These are phyloP conservation scores for Spondyliosoma cantharus DNA, from an alignment of 2,797 vertebrate species.

Conservation along the genomic window DNA sequence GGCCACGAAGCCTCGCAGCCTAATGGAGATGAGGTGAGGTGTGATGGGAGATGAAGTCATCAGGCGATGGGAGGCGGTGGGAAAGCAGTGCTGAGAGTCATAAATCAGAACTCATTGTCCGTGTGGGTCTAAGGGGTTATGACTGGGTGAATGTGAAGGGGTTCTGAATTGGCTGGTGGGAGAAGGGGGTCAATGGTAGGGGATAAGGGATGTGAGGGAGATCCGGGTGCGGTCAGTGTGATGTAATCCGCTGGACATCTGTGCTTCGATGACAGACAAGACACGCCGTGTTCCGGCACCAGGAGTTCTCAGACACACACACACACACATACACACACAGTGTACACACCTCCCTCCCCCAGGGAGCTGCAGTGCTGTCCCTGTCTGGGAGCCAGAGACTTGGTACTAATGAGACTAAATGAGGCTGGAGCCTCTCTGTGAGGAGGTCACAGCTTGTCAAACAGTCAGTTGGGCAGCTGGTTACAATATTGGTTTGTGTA, in stretches of 20 bases:
- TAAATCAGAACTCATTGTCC: conserved; percentile 75
- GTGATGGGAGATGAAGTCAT: conserved; percentile 77
- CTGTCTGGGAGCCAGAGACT: conserved; percentile 71
- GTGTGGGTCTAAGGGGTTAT: conserved; percentile 47
- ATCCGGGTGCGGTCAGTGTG: conserved; percentile 79
- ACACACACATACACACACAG: conserved; percentile 31
- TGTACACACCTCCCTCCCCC: conserved; percentile 36
- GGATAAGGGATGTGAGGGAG: conserved; percentile 62
- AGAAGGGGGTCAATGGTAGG: conserved; percentile 27
- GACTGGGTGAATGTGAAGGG: conserved; percentile 44
- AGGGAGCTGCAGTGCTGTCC: conserved; percentile 63
- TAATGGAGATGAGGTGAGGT: conserved; percentile 74
- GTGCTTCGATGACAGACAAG: conserved; percentile 78
- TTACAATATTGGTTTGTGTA: conserved; percentile 64
- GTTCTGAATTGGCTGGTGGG: conserved; percentile 38
- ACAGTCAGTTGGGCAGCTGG: conserved; percentile 67
- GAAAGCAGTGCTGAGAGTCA: conserved; percentile 62
- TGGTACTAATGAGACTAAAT: conserved; percentile 83
- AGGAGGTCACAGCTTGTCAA: conserved; percentile 75
- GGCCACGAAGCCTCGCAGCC: conserved; percentile 42
- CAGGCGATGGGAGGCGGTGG: conserved; percentile 54
- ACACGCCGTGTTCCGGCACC: conserved; percentile 64
- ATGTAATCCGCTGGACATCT: conserved; percentile 83
- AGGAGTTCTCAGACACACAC: conserved; percentile 43
- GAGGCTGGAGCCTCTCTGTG: conserved; percentile 72